Conservation (phyloP, 2,797 vertebrate genomes). For the Rachycentron canadum region DNA sequence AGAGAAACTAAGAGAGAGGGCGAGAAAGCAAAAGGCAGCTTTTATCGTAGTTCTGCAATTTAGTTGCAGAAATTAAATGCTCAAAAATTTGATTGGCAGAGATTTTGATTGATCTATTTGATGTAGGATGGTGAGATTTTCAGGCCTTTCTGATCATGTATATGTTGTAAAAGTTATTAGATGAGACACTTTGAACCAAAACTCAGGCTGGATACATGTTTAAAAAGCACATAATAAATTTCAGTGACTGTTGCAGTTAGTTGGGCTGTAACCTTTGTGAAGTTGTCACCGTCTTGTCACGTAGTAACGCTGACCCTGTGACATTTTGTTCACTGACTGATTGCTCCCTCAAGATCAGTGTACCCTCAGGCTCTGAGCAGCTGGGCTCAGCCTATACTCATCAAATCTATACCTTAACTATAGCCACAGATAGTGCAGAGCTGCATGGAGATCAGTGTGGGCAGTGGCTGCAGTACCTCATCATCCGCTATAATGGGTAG, state of each 20-base stretch:
- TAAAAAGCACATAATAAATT: constrained; percentile 45
- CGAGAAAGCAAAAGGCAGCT: constrained; percentile 9
- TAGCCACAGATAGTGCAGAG: constrained; percentile 68
- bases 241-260: constrained; percentile 69
- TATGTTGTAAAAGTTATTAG: constrained; percentile 31
- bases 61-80: constrained; percentile 52
- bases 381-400: constrained; percentile 74
- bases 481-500: constrained; percentile 62
- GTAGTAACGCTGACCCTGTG: constrained; percentile 83
- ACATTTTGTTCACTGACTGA: constrained; percentile 87
- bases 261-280: constrained; percentile 83
- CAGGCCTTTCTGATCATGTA: constrained; percentile 16
- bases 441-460: constrained; percentile 70
- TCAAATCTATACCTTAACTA: constrained; percentile 78
- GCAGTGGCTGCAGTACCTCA: constrained; percentile 58
- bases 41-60: constrained; percentile 57
- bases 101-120: constrained; percentile 59
- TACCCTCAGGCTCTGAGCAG: constrained; percentile 80
- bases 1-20: constrained; percentile 28
- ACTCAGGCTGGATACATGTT: constrained; percentile 9
- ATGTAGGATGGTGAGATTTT: constrained; percentile 42
- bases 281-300: constrained; percentile 78
- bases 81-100: constrained; percentile 49
- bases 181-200: constrained; percentile 49
- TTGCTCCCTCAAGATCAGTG: constrained; percentile 78